Conservation (phyloP, 1,140 invertebrate species). For the Habropoda laboriosa region DNA sequence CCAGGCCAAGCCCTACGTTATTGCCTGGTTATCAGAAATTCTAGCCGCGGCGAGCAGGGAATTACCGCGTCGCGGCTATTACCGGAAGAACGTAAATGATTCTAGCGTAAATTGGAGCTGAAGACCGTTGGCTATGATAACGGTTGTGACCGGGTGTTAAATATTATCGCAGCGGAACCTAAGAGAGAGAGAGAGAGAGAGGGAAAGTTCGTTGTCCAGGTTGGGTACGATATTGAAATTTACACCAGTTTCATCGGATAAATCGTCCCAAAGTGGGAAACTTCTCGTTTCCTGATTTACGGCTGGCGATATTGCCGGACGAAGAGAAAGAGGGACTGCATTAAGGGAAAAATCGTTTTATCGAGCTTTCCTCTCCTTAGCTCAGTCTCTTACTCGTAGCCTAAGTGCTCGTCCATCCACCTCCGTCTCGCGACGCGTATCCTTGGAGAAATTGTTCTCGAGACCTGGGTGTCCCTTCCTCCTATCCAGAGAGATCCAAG, state of each 20-base stretch:
- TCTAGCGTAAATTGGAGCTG: not conserved
- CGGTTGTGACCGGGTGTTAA: not conserved
- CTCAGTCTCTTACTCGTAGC: not conserved
- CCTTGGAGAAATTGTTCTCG: conserved; percentile 16
- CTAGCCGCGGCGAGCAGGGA: not conserved
- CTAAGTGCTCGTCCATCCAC: not conserved
- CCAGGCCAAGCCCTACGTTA: too few species aligned
- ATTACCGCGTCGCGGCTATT: conserved; percentile 3
- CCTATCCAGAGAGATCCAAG: conserved; percentile 38
- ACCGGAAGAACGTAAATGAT: conserved; percentile 1
- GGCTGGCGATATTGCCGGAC: not conserved
- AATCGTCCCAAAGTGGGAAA: not conserved
- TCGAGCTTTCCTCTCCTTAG: not conserved
- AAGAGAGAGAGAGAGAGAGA: too few species aligned
- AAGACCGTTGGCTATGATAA: not conserved
- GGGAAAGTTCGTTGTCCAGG: too few species aligned
- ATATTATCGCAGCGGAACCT: not conserved
- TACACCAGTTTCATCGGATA: too few species aligned
- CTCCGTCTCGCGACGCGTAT: not conserved
- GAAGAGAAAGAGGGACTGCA: not conserved
- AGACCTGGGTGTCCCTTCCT: not conserved
- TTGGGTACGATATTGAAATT: not conserved
- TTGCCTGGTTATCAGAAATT: not conserved
- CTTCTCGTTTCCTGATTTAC: not conserved
- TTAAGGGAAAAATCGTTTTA: conserved; percentile 45